Base-by-base conservation (phyloP, 2,888 invertebrate species). In the Coenonympha glycerion region DNA sequence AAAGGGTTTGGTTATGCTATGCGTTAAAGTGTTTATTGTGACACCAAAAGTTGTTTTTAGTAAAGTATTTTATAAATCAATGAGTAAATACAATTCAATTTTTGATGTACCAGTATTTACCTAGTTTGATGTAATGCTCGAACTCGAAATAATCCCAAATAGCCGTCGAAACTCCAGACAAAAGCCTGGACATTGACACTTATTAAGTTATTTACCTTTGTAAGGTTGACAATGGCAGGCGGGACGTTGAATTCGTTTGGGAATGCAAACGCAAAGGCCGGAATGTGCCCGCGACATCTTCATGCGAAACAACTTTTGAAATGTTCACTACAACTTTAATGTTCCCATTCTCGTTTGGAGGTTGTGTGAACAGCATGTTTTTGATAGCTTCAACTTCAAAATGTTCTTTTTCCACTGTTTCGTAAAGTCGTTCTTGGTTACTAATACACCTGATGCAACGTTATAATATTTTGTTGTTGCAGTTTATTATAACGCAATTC, bases 231-330 rank as follows among this genome's bases (percentile, higher is more conserved):
- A 61, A 59, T 63, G 56, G 58, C 56, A 54, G 54, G 56, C 57
- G 60, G 68, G 62, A 59, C 60, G 62, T 52, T 72, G 77, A 73
- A 78, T 78, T 71, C 63, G 72, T 71, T 61, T 66, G 70, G 74
- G 82, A 77, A 84, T 84, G 77, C 72, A 70, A 69, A 68, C 67
- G 69, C 69, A 71, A 76, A 74, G 69, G 69, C 62, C 47, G 76
- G 79, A 78, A 83, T 81, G 71, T 69, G 68, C 65, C 76, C 71
- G 66, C 73, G 70, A 83, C 78, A 77, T 85, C 84, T 85, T 82
- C 79, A 81, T 82, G 73, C 64, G 66, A 65, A 52, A 47, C 46
- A 49, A 52, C 49, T 52, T 58, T 54, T 52, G 39, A 53, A 58
- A 56, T 54, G 58, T 54, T 54, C 46, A 36, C 44, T 49, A 36